phyloP scores from a whole-genome alignment of 2,797 vertebrate genomes.

The Lithobates sylvaticus region DNA sequence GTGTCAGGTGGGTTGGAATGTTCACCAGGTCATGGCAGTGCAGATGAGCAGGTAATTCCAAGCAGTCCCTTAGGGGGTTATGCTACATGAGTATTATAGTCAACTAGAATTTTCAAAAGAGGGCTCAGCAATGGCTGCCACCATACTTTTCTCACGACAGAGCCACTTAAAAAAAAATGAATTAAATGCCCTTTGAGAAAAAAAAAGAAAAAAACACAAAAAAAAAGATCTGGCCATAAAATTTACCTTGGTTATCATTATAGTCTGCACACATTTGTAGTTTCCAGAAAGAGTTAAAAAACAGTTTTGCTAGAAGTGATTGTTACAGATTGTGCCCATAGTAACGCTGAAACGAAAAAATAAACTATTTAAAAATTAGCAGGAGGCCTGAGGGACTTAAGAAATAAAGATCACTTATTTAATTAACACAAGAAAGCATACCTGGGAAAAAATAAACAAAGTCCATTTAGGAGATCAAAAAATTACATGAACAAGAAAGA shows the following conservation, averaged over 20 bases:
- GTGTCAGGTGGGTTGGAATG: too few relatives aligned
- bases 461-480: slow-evolving; percentile 15
- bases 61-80: too few relatives aligned
- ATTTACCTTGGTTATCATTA: neutral
- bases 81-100: too few relatives aligned
- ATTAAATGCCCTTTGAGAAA: too few relatives aligned
- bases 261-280: neutral
- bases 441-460: slow-evolving; percentile 4
- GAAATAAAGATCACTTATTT: slow-evolving; percentile 13
- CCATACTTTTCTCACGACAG: too few relatives aligned
- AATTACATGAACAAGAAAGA: neutral
- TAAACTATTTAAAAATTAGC: neutral
- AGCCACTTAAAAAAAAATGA: too few relatives aligned
- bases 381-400: neutral
- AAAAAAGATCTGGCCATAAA: neutral
- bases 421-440: slow-evolving; percentile 4
- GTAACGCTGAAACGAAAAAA: neutral
- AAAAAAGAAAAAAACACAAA: too few relatives aligned
- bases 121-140: too few relatives aligned
- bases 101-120: too few relatives aligned
- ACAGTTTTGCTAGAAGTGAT: neutral
- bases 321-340: neutral
- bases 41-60: too few relatives aligned
- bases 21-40: too few relatives aligned
- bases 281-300: neutral